Conservation (phyloP, 2,113 vertebrate genomes). For the Calyptommatus sinebrachiatus region DNA sequence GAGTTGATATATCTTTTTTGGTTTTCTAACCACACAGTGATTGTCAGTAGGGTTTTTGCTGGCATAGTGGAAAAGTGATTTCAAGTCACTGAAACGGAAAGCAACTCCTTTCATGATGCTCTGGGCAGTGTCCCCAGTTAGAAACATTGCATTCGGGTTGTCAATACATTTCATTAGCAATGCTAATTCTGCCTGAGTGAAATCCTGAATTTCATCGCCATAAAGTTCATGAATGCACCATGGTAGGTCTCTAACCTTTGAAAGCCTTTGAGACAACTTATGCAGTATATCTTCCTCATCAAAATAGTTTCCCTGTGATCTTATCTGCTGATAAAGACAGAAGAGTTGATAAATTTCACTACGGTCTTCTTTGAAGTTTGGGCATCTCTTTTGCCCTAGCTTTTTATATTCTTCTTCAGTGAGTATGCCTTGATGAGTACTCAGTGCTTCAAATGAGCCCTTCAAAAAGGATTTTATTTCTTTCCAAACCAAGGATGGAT, state of each 20-base stretch:
- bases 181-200: constrained; percentile 78
- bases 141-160: constrained; percentile 82
- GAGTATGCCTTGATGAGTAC: constrained; percentile 67
- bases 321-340: constrained; percentile 74
- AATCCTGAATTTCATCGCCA: constrained; percentile 82
- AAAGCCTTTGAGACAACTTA: constrained; percentile 73
- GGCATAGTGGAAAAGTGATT: constrained; percentile 78
- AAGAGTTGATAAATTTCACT: constrained; percentile 79
- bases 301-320: constrained; percentile 75
- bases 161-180: constrained; percentile 78
- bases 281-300: constrained; percentile 80
- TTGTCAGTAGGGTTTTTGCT: constrained; percentile 64
- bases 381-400: constrained; percentile 75
- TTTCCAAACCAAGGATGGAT: constrained; percentile 79
- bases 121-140: constrained; percentile 82
- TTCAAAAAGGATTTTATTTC: constrained; percentile 84
- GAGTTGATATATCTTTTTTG: constrained; percentile 76
- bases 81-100: constrained; percentile 80
- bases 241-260: constrained; percentile 65
- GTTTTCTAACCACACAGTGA: constrained; percentile 69
- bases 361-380: constrained; percentile 78
- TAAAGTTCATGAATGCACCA: constrained; percentile 84
- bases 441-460: constrained; percentile 80
- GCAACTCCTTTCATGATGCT: constrained; percentile 83
- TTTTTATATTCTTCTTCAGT: constrained; percentile 76